These are phyloP conservation scores for Neoascia interrupta DNA, from an alignment of 2,888 invertebrate genomes.

Conservation along the genomic window DNA sequence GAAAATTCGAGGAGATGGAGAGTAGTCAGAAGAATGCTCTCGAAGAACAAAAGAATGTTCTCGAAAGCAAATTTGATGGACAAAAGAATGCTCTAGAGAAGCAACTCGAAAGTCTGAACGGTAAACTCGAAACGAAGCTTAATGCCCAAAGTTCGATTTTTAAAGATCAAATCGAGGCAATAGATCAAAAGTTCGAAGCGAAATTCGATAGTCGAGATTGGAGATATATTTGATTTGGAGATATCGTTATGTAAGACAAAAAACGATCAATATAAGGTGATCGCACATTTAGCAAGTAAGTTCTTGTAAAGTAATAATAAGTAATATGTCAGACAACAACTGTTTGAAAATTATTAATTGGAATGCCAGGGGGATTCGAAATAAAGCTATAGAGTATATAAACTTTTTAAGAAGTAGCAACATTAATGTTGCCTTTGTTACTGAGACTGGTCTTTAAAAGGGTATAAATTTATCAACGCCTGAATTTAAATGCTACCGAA, in stretches of 20 bases:
- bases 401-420: slow-evolving; percentile 11
- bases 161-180: too few species aligned
- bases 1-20: too few species aligned
- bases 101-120: too few species aligned
- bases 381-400: slow-evolving; percentile 5
- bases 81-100: too few species aligned
- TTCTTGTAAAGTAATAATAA: slow-evolving; percentile 13
- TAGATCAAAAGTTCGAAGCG: not conserved
- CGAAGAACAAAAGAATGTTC: too few species aligned
- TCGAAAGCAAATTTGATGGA: too few species aligned
- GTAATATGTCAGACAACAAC: slow-evolving; percentile 18
- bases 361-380: slow-evolving; percentile 29
- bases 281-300: slow-evolving; percentile 40
- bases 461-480: not conserved
- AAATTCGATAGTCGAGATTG: not conserved
- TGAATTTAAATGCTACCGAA: slow-evolving; percentile 11
- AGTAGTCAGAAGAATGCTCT: too few species aligned
- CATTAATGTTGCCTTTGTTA: slow-evolving; percentile 25
- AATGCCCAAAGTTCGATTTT: too few species aligned
- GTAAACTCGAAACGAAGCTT: too few species aligned
- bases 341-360: slow-evolving; percentile 26
- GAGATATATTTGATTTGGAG: not conserved
- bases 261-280: slow-evolving; percentile 23
- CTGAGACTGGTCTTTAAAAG: slow-evolving; percentile 14
- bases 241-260: not conserved